Percentiles rank a stretch among this genome's conserved stretches.
Evolutionary conservation across 2,797 vertebrate genomes (phyloP).

Genomic region (Loris lydekkerianus): DNA sequence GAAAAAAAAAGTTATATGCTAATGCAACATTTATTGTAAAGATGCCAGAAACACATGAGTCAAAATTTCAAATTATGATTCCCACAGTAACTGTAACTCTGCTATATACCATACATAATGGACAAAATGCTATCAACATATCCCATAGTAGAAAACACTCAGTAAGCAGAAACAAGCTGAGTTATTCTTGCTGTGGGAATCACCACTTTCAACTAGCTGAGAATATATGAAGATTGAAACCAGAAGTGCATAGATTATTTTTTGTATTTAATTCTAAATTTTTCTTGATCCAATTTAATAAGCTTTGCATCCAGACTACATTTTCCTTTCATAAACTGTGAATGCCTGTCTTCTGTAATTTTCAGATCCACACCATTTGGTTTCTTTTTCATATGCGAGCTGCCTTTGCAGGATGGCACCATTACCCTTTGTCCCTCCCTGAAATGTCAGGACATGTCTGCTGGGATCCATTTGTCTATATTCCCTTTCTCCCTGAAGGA

Average conservation of each 20-base stretch:
- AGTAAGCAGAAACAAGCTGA: conserved; percentile 77
- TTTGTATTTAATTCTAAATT: conserved; percentile 85
- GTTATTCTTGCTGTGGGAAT: conserved; percentile 76
- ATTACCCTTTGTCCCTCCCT: conserved; percentile 62
- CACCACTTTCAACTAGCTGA: conserved; percentile 73
- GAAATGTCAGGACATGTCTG: conserved; percentile 78
- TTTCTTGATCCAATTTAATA: conserved; percentile 87
- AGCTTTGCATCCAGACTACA: conserved; percentile 83
- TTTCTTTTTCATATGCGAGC: conserved; percentile 76
- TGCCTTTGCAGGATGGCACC: conserved; percentile 73
- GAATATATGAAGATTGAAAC: conserved; percentile 75
- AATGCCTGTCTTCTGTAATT: conserved; percentile 85
- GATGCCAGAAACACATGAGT: conserved; percentile 73
- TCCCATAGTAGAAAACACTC: conserved; percentile 33
- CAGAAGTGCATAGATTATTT: conserved; percentile 83
- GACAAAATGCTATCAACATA: conserved; percentile 60
- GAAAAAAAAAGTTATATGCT: conserved; percentile 63
- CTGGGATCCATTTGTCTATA: conserved; percentile 51
- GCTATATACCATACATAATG: conserved; percentile 71
- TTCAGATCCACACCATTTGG: conserved; percentile 30
- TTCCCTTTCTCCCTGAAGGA: conserved; percentile 67
- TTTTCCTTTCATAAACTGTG: conserved; percentile 86
- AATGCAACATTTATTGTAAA: conserved; percentile 75
- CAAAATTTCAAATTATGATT: conserved; percentile 77
- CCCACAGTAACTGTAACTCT: conserved; percentile 79